These are phyloP conservation scores for Abramis brama DNA, from an alignment of 2,113 vertebrate genomes.

Conservation along the genomic window DNA sequence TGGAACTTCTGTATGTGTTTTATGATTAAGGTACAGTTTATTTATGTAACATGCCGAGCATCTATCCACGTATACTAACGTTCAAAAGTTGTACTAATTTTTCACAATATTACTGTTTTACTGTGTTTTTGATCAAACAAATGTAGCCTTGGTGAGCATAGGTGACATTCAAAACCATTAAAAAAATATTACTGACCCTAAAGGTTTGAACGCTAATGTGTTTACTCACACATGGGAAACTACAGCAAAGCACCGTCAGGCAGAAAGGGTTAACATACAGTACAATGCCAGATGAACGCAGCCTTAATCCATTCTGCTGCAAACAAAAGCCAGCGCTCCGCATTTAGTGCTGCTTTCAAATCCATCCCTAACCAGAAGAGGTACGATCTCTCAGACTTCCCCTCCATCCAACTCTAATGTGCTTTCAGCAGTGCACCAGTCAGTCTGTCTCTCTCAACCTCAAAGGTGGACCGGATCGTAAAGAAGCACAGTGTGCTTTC, in stretches of 20 bases:
- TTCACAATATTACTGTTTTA: background rate
- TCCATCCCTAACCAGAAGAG: background rate
- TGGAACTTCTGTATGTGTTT: too few relatives aligned
- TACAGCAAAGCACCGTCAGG: background rate
- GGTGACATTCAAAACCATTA: background rate
- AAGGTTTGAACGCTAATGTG: background rate
- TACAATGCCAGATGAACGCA: slow-evolving; percentile 38
- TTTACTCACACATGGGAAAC: background rate
- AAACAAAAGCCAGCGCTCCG: slow-evolving; percentile 18
- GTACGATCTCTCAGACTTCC: background rate
- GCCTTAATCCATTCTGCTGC: slow-evolving; percentile 44
- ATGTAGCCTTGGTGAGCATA: background rate
- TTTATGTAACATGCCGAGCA: too few relatives aligned
- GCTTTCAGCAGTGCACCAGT: background rate
- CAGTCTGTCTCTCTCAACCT: slow-evolving; percentile 6
- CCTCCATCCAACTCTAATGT: background rate
- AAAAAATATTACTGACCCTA: background rate
- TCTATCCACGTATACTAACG: too few relatives aligned
- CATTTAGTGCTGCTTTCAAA: slow-evolving; percentile 1
- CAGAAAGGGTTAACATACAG: slow-evolving; percentile 33
- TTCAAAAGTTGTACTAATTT: background rate
- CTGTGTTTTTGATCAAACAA: background rate
- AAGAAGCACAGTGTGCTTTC: background rate
- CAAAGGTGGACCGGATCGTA: background rate
- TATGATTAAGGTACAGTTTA: too few relatives aligned